A percentile compares a stretch with the other conserved stretches of the same genome.
Evolutionary conservation across 2,797 vertebrate genomes (phyloP).

Genomic region (Erpetoichthys calabaricus): DNA sequence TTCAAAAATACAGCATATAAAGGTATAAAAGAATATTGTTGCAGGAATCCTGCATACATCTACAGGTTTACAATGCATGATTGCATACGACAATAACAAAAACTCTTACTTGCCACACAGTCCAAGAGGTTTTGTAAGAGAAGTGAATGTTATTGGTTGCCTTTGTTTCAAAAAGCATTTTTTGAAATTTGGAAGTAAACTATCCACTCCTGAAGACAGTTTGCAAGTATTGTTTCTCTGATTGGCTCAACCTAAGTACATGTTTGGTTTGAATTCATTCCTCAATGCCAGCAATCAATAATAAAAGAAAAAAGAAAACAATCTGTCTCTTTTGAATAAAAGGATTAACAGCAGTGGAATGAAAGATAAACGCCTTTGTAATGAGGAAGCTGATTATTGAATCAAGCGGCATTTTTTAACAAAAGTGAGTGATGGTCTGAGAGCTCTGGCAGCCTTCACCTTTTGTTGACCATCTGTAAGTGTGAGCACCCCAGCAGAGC

Average conservation of each 20-base stretch:
- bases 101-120: no score
- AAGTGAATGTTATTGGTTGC: no score
- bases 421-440: slow-evolving; percentile 41
- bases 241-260: slow-evolving; percentile 30
- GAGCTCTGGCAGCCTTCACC: slow-evolving; percentile 45
- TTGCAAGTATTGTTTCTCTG: slow-evolving; percentile 9
- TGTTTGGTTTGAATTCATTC: slow-evolving; percentile 40
- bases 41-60: no score
- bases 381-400: slow-evolving; percentile 60
- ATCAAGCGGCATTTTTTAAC: slow-evolving; percentile 47
- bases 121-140: no score
- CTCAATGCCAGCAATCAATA: neutral
- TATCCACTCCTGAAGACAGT: no score
- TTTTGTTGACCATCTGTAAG: slow-evolving; percentile 81
- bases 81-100: no score
- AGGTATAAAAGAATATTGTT: no score
- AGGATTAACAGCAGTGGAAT: slow-evolving; percentile 42
- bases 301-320: slow-evolving; percentile 22
- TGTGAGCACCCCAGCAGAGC: slow-evolving; percentile 43
- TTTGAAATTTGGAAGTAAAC: no score
- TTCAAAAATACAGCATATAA: no score
- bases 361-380: slow-evolving; percentile 45
- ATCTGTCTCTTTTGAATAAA: slow-evolving; percentile 26
- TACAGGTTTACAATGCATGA: no score
- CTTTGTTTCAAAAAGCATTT: no score